Percentiles rank a stretch among this genome's conserved stretches.
Conservation (phyloP, 2,113 vertebrate genomes). For the Chlorodrepanis virens region DNA sequence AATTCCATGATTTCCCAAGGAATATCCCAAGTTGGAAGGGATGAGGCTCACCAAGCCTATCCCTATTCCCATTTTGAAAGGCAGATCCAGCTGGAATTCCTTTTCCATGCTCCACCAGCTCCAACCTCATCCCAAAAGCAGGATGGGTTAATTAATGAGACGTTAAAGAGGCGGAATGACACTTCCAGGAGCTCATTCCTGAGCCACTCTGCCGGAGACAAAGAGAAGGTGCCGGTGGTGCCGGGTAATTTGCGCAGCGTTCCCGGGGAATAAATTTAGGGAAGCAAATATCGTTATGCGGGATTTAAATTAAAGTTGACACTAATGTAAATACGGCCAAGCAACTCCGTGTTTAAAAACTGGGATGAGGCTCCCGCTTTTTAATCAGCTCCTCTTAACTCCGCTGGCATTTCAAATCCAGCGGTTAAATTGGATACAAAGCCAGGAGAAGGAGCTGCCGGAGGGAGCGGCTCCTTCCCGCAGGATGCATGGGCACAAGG, state of each 20-base stretch:
- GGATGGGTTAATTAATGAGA: constrained; percentile 74
- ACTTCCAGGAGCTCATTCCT: constrained; percentile 74
- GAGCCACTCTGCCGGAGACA: constrained; percentile 73
- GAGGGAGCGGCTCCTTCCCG: background rate
- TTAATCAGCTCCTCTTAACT: constrained; percentile 77
- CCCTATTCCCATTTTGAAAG: background rate
- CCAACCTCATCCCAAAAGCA: rapidly evolving
- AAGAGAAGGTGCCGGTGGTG: constrained; percentile 70
- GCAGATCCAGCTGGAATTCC: background rate
- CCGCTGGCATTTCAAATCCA: constrained; percentile 75
- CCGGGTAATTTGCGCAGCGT: constrained; percentile 74
- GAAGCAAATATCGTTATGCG: constrained; percentile 80
- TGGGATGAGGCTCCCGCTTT: constrained; percentile 75
- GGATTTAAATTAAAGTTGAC: constrained; percentile 83
- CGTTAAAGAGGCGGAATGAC: constrained; percentile 75
- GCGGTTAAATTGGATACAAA: constrained; percentile 76
- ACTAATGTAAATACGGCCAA: constrained; percentile 77
- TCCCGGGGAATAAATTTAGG: constrained; percentile 72
- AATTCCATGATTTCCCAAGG: background rate
- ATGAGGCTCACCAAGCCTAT: background rate
- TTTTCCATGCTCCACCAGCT: rapidly evolving
- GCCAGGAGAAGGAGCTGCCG: background rate
- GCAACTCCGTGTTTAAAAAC: constrained; percentile 74
- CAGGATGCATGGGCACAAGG: background rate
- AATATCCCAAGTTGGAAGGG: background rate